Base-by-base conservation (phyloP, 1,140 invertebrate species). In the Rhynchophorus ferrugineus region DNA sequence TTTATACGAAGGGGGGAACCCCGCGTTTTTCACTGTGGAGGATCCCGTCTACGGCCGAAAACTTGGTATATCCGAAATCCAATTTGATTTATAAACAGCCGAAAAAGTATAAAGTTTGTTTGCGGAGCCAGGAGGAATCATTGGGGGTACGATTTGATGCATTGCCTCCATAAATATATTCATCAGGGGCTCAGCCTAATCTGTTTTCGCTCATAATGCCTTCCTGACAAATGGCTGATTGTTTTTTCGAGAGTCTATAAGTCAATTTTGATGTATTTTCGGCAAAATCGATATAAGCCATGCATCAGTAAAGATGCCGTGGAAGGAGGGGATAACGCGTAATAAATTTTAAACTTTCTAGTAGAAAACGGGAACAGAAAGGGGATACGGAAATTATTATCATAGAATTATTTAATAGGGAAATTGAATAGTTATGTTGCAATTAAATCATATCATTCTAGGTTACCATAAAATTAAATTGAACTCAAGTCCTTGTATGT, bases 11-110 rank as follows among this genome's bases (percentile, higher is more conserved):
- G 5, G 11, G 11, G 11, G 24, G 5, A 29, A 11, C 5, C 24
- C 24, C 24, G 5, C 11, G 5, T 29, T 29, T 29, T 11, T 11
- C 5, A 5, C 11, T 11, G 5, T 6, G 24, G 24, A 29, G 24
- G 11, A 29, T 5, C 24, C 24, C 24, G 24, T 29, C 24, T 29
- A 11, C 24, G 11, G 5, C 33, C 24, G 14, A 19, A n/a, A 44
- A 37, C 22, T 42, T 22, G 16, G 18, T 16, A 29, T 35, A 59
- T 45, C 16, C 42, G 44, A 61, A 61, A 59, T 59, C 57, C 57
- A 50, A 59, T 57, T 61, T 61, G 60, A 61, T 61, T 61, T 61
- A 61, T 61, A 59, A 61, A 59, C 50, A 57, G 47, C 29, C 49
- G 51, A 59, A 59, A 59, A 57, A 49, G 39, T 43, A 46, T 48